Conservation (phyloP, 2,888 invertebrate species). For the Ichneumoninae sp. region DNA sequence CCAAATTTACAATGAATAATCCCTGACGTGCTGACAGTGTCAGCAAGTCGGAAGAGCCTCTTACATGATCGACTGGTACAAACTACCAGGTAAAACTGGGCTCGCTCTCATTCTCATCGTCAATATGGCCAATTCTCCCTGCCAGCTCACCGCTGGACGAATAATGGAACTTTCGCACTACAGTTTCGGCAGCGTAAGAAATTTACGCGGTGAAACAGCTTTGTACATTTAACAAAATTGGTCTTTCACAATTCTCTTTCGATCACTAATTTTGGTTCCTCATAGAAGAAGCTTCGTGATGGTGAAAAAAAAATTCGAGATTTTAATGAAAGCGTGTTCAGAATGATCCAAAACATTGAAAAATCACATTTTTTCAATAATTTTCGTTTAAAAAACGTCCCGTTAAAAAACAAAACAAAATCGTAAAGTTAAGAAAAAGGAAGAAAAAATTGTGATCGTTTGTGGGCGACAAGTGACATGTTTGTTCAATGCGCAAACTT, state of each 20-base stretch:
- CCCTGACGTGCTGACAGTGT: conserved; percentile 17
- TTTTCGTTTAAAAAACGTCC: too few relatives aligned
- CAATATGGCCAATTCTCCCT: conserved; percentile 53
- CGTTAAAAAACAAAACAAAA: too few relatives aligned
- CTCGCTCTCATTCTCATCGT: conserved; percentile 52
- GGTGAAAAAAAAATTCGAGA: too few relatives aligned
- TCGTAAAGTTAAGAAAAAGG: not conserved
- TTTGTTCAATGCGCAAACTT: not conserved
- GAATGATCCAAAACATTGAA: too few relatives aligned
- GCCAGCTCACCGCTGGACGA: conserved; percentile 61
- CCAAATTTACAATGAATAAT: not conserved
- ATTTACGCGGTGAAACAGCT: not conserved
- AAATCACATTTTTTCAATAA: too few relatives aligned
- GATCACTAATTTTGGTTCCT: too few relatives aligned
- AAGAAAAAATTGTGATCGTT: too few relatives aligned
- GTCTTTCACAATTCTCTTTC: too few relatives aligned
- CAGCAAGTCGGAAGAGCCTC: conserved; percentile 28
- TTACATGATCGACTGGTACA: conserved; percentile 57
- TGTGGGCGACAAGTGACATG: not conserved
- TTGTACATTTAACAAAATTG: too few relatives aligned
- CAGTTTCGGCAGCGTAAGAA: conserved; percentile 57
- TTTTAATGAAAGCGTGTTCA: too few relatives aligned
- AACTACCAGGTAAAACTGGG: conserved; percentile 37
- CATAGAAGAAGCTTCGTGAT: too few relatives aligned
- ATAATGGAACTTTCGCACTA: conserved; percentile 55